A percentile compares a stretch with the other conserved stretches of the same genome.
These are phyloP conservation scores for Actinernus sp. DNA, from an alignment of 92 coral and sea anemone genomes.

Conservation along the genomic window DNA sequence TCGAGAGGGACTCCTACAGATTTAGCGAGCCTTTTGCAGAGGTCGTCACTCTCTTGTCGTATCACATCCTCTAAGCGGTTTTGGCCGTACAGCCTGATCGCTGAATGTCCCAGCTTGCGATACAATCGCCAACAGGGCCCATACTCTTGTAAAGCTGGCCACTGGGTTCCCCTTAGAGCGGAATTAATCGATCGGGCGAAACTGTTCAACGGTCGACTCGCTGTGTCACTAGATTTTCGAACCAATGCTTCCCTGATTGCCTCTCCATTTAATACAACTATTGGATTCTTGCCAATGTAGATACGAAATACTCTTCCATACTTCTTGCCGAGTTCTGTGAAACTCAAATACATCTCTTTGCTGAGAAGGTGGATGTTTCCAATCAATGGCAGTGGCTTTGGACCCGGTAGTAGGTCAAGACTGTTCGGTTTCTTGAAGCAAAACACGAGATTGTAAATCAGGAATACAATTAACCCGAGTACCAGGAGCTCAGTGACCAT, in stretches of 20 bases:
- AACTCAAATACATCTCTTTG: conserved; percentile 13
- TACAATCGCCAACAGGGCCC: conserved; percentile 53
- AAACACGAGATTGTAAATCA: conserved; percentile 14
- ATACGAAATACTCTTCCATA: conserved; percentile 41
- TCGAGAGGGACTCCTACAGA: conserved; percentile 48
- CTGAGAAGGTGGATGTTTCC: conserved; percentile 40
- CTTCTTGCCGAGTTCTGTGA: too few species aligned
- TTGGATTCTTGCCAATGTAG: conserved; percentile 26
- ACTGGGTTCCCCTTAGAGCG: neutral
- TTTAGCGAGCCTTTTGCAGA: conserved; percentile 22
- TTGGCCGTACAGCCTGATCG: conserved; percentile 50
- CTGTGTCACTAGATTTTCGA: conserved; percentile 23
- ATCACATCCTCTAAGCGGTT: conserved; percentile 40
- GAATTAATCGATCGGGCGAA: conserved; percentile 6
- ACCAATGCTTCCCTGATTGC: conserved; percentile 49
- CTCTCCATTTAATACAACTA: conserved; percentile 29
- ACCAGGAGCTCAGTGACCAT: conserved; percentile 15
- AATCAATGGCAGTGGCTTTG: conserved; percentile 53
- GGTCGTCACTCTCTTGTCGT: conserved; percentile 44
- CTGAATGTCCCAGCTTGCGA: conserved; percentile 49
- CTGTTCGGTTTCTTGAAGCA: conserved; percentile 1
- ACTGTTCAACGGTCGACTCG: conserved; percentile 34
- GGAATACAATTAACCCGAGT: conserved; percentile 2
- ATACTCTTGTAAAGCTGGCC: conserved; percentile 15
- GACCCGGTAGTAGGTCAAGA: conserved; percentile 71